Conservation (phyloP, 1,140 invertebrate genomes). For the Apis dorsata region DNA sequence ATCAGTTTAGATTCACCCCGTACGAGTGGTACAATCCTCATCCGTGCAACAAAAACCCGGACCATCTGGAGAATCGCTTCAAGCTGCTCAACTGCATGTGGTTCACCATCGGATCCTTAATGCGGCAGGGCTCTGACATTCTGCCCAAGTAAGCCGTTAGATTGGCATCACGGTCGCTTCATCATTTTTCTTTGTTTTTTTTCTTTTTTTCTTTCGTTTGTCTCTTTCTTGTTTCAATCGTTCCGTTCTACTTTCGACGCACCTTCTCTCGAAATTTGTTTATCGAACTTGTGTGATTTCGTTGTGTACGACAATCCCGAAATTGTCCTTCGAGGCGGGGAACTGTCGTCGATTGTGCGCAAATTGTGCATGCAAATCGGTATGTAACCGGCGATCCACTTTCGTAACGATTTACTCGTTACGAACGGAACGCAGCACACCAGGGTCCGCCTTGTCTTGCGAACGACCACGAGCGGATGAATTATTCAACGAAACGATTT, state of each 20-base stretch:
- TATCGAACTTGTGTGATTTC: background rate
- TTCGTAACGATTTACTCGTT: slow-evolving; percentile 33
- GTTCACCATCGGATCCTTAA: slow-evolving; percentile 96
- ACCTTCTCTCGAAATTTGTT: background rate
- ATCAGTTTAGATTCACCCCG: slow-evolving; percentile 89
- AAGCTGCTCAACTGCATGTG: slow-evolving; percentile 95
- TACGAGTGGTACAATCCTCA: slow-evolving; percentile 96
- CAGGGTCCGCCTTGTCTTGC: background rate
- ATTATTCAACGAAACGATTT: slow-evolving; percentile 39
- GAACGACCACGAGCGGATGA: background rate
- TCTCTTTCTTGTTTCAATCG: background rate
- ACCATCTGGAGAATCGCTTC: slow-evolving; percentile 93
- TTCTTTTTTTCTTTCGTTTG: background rate
- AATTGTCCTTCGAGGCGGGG: background rate
- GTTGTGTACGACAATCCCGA: background rate
- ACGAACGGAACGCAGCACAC: background rate
- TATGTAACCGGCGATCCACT: slow-evolving; percentile 22
- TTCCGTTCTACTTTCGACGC: background rate
- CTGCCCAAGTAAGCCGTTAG: slow-evolving; percentile 89
- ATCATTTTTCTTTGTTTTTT: slow-evolving; percentile 3
- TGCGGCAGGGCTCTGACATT: slow-evolving; percentile 96
- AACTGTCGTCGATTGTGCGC: background rate
- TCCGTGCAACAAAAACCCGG: slow-evolving; percentile 89
- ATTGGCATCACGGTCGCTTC: slow-evolving; percentile 44
- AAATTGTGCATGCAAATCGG: slow-evolving; percentile 19